Percentiles rank a stretch among this genome's conserved stretches.
These are phyloP conservation scores for Liolophura sinensis DNA, from an alignment of 1,140 invertebrate genomes.

Conservation along the genomic window DNA sequence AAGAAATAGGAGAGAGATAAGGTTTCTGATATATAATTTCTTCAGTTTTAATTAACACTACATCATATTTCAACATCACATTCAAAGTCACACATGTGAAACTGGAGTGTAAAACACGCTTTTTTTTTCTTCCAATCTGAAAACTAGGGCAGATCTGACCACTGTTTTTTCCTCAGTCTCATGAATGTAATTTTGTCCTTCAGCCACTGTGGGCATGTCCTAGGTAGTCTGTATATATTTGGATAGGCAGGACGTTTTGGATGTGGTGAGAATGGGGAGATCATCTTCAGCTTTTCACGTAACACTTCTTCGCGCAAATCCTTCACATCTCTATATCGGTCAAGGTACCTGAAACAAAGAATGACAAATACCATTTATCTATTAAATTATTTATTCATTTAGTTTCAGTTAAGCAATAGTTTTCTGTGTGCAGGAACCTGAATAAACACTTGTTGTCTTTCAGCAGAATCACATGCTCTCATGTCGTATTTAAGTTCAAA, in stretches of 20 bases:
- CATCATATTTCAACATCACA: no score
- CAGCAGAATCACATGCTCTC: neutral
- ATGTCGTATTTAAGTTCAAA: neutral
- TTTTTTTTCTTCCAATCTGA: no score
- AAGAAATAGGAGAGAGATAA: no score
- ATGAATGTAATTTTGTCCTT: conserved; percentile 30
- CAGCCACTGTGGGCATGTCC: conserved; percentile 33
- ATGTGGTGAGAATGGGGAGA: conserved; percentile 78
- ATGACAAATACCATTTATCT: conserved; percentile 18
- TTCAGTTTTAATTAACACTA: no score
- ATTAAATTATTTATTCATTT: neutral
- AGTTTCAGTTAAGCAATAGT: neutral
- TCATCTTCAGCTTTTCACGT: conserved; percentile 75
- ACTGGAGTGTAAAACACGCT: no score
- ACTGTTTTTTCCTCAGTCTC: conserved; percentile 34
- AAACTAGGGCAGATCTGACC: conserved; percentile 25
- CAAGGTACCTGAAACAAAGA: conserved; percentile 72
- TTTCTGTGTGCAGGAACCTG: neutral
- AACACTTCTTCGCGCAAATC: conserved; percentile 86
- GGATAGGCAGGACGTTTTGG: conserved; percentile 74
- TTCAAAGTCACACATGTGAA: no score
- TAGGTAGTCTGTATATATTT: conserved; percentile 60
- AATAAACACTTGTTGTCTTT: no score
- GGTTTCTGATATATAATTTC: no score
- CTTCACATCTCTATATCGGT: conserved; percentile 87